These are phyloP conservation scores for Synergus itoensis DNA, from an alignment of 2,888 invertebrate genomes.

Conservation along the genomic window DNA sequence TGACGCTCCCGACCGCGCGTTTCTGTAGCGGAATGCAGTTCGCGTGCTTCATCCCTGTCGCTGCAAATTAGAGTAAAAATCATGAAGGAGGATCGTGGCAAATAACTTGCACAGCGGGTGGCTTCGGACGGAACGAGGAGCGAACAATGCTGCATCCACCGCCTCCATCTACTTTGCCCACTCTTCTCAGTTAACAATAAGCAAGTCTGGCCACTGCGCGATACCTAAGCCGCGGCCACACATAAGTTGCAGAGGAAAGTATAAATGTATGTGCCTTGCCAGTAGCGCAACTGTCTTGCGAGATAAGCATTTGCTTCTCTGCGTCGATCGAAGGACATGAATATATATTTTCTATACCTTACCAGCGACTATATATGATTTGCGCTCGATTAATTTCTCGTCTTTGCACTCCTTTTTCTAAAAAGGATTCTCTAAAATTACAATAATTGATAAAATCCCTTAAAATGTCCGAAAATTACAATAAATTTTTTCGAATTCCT, in stretches of 20 bases:
- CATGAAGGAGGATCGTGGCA: constrained; percentile 74
- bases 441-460: too few relatives aligned
- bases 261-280: not conserved
- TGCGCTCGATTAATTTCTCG: not conserved
- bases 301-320: not conserved
- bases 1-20: constrained; percentile 48
- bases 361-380: not conserved
- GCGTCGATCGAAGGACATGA: not conserved
- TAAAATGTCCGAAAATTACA: too few relatives aligned
- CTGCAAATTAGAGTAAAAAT: constrained; percentile 77
- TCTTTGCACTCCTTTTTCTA: too few relatives aligned
- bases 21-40: constrained; percentile 67
- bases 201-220: constrained; percentile 47
- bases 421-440: too few relatives aligned
- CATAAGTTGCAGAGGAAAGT: constrained; percentile 41
- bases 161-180: constrained; percentile 44
- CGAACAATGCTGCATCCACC: constrained; percentile 52
- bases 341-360: not conserved
- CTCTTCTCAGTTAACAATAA: constrained; percentile 52
- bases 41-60: constrained; percentile 75
- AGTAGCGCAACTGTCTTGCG: not conserved
- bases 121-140: constrained; percentile 50
- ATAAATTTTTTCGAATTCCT: too few relatives aligned
- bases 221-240: constrained; percentile 47
- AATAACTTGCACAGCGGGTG: constrained; percentile 75